Evolutionary conservation across 1,140 invertebrate genomes (phyloP).

Genomic region (Rhagoletis pomonella): DNA sequence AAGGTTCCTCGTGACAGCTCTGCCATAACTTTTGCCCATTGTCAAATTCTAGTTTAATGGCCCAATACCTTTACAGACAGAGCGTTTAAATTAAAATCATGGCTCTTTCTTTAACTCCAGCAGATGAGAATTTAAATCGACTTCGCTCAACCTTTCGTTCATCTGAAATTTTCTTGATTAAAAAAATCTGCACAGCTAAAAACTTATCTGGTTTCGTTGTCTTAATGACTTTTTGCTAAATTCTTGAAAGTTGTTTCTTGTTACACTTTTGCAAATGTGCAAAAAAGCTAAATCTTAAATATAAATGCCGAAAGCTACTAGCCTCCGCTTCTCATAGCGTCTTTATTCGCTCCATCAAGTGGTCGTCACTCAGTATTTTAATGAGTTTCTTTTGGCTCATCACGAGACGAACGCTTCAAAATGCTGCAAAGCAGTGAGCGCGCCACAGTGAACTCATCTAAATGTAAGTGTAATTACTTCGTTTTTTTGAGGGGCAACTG

Average conservation of each 20-base stretch:
- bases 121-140: not conserved
- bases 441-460: not conserved
- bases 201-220: not conserved
- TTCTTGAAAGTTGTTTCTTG: not conserved
- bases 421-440: not conserved
- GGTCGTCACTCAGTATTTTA: conserved; percentile 29
- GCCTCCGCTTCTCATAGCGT: not conserved
- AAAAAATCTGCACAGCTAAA: not conserved
- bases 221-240: conserved; percentile 24
- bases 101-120: too few relatives aligned
- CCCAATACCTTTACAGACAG: too few relatives aligned
- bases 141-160: not conserved
- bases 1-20: too few relatives aligned
- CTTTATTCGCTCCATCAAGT: not conserved
- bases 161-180: not conserved
- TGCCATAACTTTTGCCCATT: too few relatives aligned
- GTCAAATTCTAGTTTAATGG: too few relatives aligned
- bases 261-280: not conserved
- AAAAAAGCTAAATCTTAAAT: not conserved
- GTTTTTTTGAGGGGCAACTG: not conserved
- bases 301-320: not conserved
- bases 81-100: too few relatives aligned
- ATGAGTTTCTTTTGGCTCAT: conserved; percentile 2
- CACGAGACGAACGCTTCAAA: not conserved
- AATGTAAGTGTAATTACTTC: conserved; percentile 40